These are phyloP conservation scores for Lonchura striata DNA, from an alignment of 2,113 vertebrate genomes.

Conservation along the genomic window DNA sequence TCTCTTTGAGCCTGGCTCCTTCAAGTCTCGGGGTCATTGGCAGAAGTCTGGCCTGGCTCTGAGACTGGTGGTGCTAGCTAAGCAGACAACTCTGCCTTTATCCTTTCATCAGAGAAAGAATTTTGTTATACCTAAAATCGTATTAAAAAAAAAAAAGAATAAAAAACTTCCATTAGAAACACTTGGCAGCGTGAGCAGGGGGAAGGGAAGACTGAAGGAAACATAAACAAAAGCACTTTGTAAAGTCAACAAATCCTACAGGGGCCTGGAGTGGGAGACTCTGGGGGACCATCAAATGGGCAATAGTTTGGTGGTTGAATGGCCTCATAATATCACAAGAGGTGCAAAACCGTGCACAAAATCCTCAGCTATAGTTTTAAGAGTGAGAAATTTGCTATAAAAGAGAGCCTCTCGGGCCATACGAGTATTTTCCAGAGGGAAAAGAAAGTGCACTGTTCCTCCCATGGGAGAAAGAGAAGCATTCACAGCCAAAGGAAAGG, in stretches of 20 bases:
- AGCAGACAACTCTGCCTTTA: not conserved
- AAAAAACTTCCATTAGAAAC: not conserved
- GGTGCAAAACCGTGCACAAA: not conserved
- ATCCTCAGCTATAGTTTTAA: not conserved
- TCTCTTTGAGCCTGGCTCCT: not conserved
- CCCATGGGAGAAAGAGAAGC: not conserved
- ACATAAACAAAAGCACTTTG: not conserved
- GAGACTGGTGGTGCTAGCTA: not conserved
- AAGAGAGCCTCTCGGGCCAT: not conserved
- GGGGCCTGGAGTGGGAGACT: not conserved
- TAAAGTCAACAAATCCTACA: not conserved
- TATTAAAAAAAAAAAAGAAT: not conserved
- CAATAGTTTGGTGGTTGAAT: not conserved
- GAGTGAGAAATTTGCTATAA: not conserved
- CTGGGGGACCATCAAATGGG: not conserved
- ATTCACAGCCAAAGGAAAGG: not conserved
- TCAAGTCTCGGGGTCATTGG: not conserved
- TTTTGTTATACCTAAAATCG: not conserved
- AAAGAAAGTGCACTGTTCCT: not conserved
- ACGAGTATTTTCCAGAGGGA: not conserved
- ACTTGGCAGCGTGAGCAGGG: rapidly evolving
- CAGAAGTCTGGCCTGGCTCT: not conserved
- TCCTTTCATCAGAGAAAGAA: not conserved
- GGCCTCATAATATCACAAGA: not conserved
- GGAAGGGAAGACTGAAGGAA: not conserved